phyloP scores from a whole-genome alignment of 2,888 invertebrate genomes.

The Drosophila anomalata region DNA sequence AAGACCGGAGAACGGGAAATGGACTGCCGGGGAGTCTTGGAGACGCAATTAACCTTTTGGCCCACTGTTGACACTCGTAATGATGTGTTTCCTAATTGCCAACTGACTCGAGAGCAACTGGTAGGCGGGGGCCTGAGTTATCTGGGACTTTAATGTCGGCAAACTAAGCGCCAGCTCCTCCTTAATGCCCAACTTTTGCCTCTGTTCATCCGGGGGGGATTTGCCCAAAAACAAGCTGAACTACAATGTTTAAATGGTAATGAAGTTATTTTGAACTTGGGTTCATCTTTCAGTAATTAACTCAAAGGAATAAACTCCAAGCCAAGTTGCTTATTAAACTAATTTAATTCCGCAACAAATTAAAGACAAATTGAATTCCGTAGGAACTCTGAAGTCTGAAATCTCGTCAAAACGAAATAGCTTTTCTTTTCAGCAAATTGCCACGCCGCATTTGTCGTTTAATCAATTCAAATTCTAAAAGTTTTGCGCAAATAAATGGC shows the following conservation, averaged over 20 bases:
- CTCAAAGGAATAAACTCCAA: background rate
- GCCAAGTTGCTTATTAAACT: too few relatives aligned
- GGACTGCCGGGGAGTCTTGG: constrained; percentile 32
- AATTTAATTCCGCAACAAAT: too few relatives aligned
- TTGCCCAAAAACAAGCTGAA: constrained; percentile 19
- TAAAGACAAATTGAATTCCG: background rate
- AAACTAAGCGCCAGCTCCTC: constrained; percentile 28
- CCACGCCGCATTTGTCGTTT: constrained; percentile 19
- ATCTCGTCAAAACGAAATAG: background rate
- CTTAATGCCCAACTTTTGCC: constrained; percentile 23
- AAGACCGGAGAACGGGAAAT: background rate
- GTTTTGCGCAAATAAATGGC: constrained; percentile 53
- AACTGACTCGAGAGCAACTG: constrained; percentile 45
- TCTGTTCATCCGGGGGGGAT: constrained; percentile 28
- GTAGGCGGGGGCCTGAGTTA: constrained; percentile 27
- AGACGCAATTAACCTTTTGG: constrained; percentile 73
- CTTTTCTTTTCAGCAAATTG: constrained; percentile 14
- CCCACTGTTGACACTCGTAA: constrained; percentile 71
- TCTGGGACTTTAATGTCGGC: constrained; percentile 21
- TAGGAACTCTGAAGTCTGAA: background rate
- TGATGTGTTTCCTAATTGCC: constrained; percentile 74
- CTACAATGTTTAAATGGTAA: constrained; percentile 28
- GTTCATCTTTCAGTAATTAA: constrained; percentile 10
- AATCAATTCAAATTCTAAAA: constrained; percentile 52
- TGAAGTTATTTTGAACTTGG: constrained; percentile 23